phyloP scores from a whole-genome alignment of 2,888 invertebrate species.

The Ectemnius cavifrons region DNA sequence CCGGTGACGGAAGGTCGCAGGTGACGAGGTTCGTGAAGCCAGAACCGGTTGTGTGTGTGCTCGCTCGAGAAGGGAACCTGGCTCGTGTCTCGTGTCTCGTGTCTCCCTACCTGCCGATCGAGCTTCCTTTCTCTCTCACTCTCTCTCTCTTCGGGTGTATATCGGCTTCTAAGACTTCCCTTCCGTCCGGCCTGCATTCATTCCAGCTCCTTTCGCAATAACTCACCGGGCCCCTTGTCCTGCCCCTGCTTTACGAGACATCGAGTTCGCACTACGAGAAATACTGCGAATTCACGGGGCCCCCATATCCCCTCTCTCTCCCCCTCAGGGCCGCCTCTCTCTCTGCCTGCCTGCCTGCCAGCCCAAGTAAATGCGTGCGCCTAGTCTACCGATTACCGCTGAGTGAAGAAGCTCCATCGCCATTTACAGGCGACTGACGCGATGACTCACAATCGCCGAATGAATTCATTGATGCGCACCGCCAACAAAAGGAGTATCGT shows the following conservation, averaged over 20 bases:
- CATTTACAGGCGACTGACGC: not conserved
- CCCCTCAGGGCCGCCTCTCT: not conserved
- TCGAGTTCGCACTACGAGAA: slow-evolving; percentile 2
- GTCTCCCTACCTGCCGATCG: slow-evolving; percentile 36
- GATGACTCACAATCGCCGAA: slow-evolving; percentile 1
- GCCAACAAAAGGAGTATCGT: not conserved
- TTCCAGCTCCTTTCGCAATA: slow-evolving; percentile 18
- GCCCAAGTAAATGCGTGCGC: not conserved
- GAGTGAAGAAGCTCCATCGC: not conserved
- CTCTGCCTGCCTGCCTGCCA: not conserved
- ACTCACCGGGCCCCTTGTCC: slow-evolving; percentile 29
- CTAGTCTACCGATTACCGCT: not conserved
- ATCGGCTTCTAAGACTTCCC: slow-evolving; percentile 59
- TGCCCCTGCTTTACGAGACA: slow-evolving; percentile 5
- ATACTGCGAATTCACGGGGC: slow-evolving; percentile 16
- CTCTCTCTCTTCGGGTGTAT: slow-evolving; percentile 41
- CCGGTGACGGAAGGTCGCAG: slow-evolving; percentile 71
- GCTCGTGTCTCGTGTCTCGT: slow-evolving; percentile 42
- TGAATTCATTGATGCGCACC: slow-evolving; percentile 1
- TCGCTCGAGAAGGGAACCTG: slow-evolving; percentile 38
- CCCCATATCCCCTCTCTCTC: not conserved
- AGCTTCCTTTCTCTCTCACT: slow-evolving; percentile 51
- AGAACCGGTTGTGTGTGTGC: slow-evolving; percentile 59
- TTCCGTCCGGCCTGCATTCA: slow-evolving; percentile 36
- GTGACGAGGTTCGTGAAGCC: slow-evolving; percentile 68